Conservation (phyloP, 2,888 invertebrate genomes). For the Troides aeacus region DNA sequence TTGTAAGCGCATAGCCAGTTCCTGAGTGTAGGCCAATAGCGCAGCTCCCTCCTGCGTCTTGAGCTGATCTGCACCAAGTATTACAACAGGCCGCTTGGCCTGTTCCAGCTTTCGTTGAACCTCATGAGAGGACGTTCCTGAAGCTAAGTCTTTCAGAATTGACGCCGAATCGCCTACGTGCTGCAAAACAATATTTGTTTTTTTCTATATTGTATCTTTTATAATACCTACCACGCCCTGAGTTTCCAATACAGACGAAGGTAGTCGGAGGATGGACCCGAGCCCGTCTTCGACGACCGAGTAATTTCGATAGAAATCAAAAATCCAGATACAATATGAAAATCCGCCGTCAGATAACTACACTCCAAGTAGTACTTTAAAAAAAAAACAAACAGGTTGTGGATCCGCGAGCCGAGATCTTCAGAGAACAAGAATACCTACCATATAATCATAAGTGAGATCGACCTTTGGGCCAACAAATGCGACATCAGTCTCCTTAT, state of each 20-base stretch:
- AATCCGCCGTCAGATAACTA: too few species aligned
- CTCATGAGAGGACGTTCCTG: constrained; percentile 82
- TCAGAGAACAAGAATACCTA: background rate
- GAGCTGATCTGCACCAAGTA: constrained; percentile 93
- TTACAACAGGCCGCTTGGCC: constrained; percentile 95
- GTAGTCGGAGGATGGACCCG: too few species aligned
- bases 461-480: constrained; percentile 95
- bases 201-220: background rate
- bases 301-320: too few species aligned
- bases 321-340: too few species aligned
- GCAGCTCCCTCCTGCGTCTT: constrained; percentile 88
- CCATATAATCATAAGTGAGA: constrained; percentile 92
- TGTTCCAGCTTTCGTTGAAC: constrained; percentile 81
- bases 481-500: constrained; percentile 93
- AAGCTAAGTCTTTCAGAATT: constrained; percentile 86
- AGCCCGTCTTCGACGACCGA: too few species aligned
- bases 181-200: constrained; percentile 50
- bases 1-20: constrained; percentile 82
- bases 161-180: constrained; percentile 91
- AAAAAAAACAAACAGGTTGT: too few species aligned
- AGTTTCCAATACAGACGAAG: too few species aligned
- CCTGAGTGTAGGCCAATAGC: constrained; percentile 86
- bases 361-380: too few species aligned
- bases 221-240: too few species aligned
- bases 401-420: too few species aligned